Percentiles rank a stretch among this genome's conserved stretches.
These are phyloP conservation scores for Ivindomyrus marchei DNA, from an alignment of 2,113 vertebrate genomes.

Conservation along the genomic window DNA sequence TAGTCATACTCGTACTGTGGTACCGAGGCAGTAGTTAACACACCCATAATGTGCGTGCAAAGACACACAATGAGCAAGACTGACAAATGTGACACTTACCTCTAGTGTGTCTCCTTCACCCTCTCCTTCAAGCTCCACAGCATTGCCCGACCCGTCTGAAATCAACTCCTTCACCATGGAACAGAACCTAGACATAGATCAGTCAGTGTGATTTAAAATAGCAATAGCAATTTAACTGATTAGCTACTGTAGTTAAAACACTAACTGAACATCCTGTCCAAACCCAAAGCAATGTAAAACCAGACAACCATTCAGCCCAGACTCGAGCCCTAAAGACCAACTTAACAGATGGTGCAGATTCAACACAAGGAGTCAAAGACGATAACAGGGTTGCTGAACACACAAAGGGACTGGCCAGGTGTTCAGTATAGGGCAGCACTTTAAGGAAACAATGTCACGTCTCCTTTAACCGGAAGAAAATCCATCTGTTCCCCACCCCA, in stretches of 20 bases:
- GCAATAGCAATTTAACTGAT: not conserved
- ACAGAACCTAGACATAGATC: conserved; percentile 70
- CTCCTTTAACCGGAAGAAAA: not conserved
- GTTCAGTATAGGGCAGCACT: not conserved
- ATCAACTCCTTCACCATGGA: conserved; percentile 86
- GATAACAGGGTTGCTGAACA: not conserved
- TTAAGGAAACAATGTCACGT: not conserved
- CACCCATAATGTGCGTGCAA: not conserved
- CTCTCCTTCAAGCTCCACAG: conserved; percentile 79
- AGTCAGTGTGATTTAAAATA: not conserved
- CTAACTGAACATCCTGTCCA: not conserved
- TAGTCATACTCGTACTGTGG: conserved; percentile 70
- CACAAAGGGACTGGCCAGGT: not conserved
- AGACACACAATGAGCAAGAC: not conserved
- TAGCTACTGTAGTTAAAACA: not conserved
- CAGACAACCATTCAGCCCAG: not conserved
- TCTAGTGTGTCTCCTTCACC: conserved; percentile 77
- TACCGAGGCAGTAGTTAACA: not conserved
- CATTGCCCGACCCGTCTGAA: conserved; percentile 64
- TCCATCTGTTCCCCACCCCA: not conserved
- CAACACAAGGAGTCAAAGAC: not conserved
- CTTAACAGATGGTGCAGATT: not conserved
- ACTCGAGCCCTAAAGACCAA: not conserved
- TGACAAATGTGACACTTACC: conserved; percentile 50
- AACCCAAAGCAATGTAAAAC: not conserved